Base-by-base conservation (phyloP, 2,888 invertebrate genomes). In the Rhabditophanes sp. region DNA sequence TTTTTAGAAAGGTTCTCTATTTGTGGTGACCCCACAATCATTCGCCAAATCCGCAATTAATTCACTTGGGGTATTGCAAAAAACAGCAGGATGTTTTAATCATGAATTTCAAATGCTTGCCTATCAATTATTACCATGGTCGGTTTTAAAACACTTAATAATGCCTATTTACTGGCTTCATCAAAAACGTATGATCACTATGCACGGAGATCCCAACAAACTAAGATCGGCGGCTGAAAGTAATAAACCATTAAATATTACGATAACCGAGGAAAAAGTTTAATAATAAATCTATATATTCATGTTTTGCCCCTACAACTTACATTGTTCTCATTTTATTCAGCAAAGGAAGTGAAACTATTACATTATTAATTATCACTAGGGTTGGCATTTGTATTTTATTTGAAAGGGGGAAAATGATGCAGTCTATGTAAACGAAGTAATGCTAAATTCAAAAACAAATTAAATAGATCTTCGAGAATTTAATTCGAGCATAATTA, bases 151-250 rank as follows among this genome's bases (percentile, higher is more conserved):
- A 29, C 42, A 60, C 37, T 39, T 57, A 26, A 52, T 60, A 22
- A 57, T 61, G 54, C 60, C 60, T 4, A 52, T 60, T 26, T 60
- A 60, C 35, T 51, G 52, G 42, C 43, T 44, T 21, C 59, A 59
- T 6, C 44, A 52, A 25, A 33, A 42, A 12, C 45, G 59, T 20
- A 42, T 60, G 42, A 39, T 53, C 6, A 36, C 37, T 11, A 24
- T 54, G 21, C 41, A 48, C 19, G 47, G 40, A n/a, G 23, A 41
- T 14, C 15, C 9, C n/a, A 42, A n/a, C 12, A 24, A 43, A 35
- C 20, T 21, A 22, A 11, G n/a, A n/a, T n/a, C n/a, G n/a, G n/a
- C n/a, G n/a, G n/a, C n/a, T n/a, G n/a, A n/a, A n/a, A n/a, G n/a
- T 25, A 9, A 25, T 14, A 25, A 14, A 6, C 5, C 12, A 16